phyloP scores from a whole-genome alignment of 2,888 invertebrate species.

The Lobophora halterata region DNA sequence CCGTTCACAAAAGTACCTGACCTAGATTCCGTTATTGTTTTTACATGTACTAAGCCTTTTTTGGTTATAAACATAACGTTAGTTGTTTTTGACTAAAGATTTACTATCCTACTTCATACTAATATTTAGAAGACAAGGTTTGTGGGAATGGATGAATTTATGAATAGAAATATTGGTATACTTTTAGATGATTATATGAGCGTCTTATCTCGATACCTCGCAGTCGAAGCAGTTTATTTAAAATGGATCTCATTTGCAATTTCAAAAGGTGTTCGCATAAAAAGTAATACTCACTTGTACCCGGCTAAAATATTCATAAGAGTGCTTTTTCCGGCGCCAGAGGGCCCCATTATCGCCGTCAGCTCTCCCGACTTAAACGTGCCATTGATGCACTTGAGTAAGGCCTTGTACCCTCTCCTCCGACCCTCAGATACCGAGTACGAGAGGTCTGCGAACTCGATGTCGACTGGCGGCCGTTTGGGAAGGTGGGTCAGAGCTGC shows the following conservation, averaged over 20 bases:
- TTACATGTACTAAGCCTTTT: too few species aligned
- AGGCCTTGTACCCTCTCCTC: conserved; percentile 90
- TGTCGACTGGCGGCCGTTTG: conserved; percentile 93
- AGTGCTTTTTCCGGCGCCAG: conserved; percentile 89
- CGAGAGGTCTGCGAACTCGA: conserved; percentile 92
- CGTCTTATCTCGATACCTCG: too few species aligned
- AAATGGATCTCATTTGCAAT: too few species aligned
- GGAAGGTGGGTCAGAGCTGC: conserved; percentile 90
- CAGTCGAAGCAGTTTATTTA: too few species aligned
- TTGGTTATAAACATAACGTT: too few species aligned
- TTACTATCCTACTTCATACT: too few species aligned
- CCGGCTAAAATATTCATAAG: conserved; percentile 94
- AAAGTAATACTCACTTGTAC: conserved; percentile 88
- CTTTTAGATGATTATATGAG: too few species aligned
- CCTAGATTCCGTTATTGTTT: conserved; percentile 6
- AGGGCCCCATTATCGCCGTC: conserved; percentile 98
- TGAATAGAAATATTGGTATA: too few species aligned
- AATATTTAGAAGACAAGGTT: too few species aligned
- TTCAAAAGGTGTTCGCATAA: conserved; percentile 1
- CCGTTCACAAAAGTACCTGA: conserved; percentile 1
- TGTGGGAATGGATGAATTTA: too few species aligned
- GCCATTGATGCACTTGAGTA: conserved; percentile 93
- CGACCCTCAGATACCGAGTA: conserved; percentile 94
- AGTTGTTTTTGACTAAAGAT: too few species aligned
- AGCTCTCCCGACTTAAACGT: conserved; percentile 94